phyloP scores from a whole-genome alignment of 2,797 vertebrate species.

The Eulemur rubriventer region DNA sequence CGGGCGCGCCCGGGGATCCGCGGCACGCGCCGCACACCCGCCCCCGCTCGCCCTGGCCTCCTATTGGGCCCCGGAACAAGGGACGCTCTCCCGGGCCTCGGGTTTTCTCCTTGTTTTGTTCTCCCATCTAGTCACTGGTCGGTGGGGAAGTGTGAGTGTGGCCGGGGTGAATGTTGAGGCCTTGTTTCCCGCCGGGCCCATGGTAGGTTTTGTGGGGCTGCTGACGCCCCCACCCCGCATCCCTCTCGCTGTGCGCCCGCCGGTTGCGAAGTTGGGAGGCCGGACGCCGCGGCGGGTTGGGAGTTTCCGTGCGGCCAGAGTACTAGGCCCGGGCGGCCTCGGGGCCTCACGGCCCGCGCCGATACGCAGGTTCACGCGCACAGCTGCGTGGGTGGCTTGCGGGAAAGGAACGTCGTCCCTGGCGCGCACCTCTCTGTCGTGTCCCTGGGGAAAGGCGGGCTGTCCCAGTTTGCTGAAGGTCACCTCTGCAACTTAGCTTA shows the following conservation, averaged over 20 bases:
- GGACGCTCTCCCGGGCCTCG: constrained; percentile 41
- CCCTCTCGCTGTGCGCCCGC: not conserved
- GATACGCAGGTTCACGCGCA: not conserved
- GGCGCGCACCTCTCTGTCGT: not conserved
- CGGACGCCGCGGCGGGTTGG: not conserved
- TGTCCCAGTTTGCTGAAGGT: constrained; percentile 69
- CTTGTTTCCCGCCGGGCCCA: constrained; percentile 62
- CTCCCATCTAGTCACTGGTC: not conserved
- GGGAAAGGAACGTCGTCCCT: not conserved
- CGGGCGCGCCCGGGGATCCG: not conserved
- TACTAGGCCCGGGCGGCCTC: not conserved
- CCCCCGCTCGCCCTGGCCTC: constrained; percentile 36
- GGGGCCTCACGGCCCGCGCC: not conserved
- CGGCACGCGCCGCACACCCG: not conserved
- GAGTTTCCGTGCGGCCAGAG: not conserved
- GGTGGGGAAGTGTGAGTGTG: constrained; percentile 66
- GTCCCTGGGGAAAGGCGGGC: not conserved
- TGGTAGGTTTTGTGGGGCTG: constrained; percentile 66
- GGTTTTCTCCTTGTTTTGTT: constrained; percentile 62
- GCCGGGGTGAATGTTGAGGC: constrained; percentile 69
- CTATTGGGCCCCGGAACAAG: constrained; percentile 61
- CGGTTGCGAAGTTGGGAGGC: constrained; percentile 13
- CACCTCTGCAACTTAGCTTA: constrained; percentile 56
- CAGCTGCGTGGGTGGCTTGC: not conserved
- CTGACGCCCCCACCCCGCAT: not conserved